Conservation (phyloP, 1,140 invertebrate genomes). For the Campoletis sonorensis region DNA sequence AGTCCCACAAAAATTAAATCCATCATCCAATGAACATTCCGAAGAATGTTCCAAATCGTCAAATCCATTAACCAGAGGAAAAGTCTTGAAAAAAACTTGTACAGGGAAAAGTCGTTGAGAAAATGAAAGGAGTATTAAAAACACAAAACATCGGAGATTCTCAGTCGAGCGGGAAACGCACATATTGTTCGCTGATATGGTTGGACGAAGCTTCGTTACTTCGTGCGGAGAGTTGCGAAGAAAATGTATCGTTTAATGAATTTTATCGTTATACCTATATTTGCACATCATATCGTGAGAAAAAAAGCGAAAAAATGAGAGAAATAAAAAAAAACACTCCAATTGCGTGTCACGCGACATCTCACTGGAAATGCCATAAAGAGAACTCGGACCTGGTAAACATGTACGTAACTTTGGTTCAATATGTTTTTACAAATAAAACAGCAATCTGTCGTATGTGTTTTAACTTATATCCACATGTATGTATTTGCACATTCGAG, state of each 20-base stretch:
- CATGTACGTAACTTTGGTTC: constrained; percentile 22
- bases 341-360: constrained; percentile 35
- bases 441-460: background rate
- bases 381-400: constrained; percentile 32
- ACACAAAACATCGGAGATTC: background rate
- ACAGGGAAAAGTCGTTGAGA: background rate
- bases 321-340: background rate
- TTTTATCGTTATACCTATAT: constrained; percentile 17
- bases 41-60: background rate
- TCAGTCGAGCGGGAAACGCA: background rate
- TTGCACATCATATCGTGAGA: background rate
- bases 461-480: background rate
- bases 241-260: background rate
- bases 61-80: background rate
- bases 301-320: background rate
- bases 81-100: background rate
- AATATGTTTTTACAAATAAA: constrained; percentile 15
- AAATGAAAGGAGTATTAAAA: background rate
- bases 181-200: constrained; percentile 1
- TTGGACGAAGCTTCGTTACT: constrained; percentile 1
- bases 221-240: background rate
- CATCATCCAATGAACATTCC: no score
- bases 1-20: no score
- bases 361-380: constrained; percentile 9
- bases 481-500: background rate